phyloP scores from a whole-genome alignment of 2,888 invertebrate genomes.

The Dendrolimus pini region DNA sequence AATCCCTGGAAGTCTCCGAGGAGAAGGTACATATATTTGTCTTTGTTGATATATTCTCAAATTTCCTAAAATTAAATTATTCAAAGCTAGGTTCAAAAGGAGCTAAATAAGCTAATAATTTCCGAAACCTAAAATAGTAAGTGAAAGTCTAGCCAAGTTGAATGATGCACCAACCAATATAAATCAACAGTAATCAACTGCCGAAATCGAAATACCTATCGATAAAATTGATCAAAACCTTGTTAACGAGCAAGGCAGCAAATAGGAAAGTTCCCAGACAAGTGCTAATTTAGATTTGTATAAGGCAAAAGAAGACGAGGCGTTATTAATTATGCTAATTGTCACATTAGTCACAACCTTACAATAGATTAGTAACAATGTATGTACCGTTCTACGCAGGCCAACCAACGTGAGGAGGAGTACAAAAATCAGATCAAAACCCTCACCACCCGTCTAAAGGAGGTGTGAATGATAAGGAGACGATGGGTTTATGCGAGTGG shows the following conservation, averaged over 20 bases:
- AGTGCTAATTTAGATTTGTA: no score
- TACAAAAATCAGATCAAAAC: conserved; percentile 99
- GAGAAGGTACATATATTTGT: conserved; percentile 89
- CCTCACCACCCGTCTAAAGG: conserved; percentile 98
- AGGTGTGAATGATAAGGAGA: conserved; percentile 82
- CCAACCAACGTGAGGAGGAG: conserved; percentile 99
- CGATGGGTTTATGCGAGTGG: conserved; percentile 54
- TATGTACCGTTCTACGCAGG: conserved; percentile 78
- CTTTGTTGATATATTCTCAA: neutral
- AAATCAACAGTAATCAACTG: neutral
- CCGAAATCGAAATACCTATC: no score
- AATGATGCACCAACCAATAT: conserved; percentile 65
- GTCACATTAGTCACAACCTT: no score
- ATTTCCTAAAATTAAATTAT: neutral
- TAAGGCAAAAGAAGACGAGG: no score
- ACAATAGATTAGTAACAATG: conserved; percentile 29
- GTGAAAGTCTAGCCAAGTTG: conserved; percentile 3
- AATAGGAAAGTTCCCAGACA: no score
- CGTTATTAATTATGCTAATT: no score
- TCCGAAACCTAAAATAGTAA: neutral
- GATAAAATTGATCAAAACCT: no score
- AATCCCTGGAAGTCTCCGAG: conserved; percentile 99
- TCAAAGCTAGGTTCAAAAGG: neutral
- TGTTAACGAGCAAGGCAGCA: no score
- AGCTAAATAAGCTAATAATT: neutral